Evolutionary conservation across 2,888 invertebrate species (phyloP).

Genomic region (Macaria notata): DNA sequence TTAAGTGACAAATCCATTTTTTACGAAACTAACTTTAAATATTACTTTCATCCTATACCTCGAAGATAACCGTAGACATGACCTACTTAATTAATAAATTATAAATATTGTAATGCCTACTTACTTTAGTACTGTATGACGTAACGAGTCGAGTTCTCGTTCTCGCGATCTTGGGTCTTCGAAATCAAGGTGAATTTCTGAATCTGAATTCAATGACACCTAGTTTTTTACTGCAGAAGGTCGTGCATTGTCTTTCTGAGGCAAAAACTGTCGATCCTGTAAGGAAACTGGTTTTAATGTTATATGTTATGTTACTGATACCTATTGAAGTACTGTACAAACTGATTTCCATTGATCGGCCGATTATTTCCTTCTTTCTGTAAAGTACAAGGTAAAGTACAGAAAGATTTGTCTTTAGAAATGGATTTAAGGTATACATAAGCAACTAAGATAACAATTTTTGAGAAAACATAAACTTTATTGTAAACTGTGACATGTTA

Average conservation of each 20-base stretch:
- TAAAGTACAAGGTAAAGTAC: slow-evolving; percentile 1
- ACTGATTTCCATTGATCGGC: slow-evolving; percentile 6
- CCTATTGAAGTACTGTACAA: slow-evolving; percentile 12
- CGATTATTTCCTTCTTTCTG: neutral
- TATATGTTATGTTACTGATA: no score
- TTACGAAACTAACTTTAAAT: no score
- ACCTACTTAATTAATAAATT: no score
- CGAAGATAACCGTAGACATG: no score
- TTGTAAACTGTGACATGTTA: no score
- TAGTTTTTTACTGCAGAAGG: slow-evolving; percentile 29
- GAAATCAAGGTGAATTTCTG: slow-evolving; percentile 29
- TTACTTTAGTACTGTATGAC: no score
- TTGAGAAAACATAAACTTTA: no score
- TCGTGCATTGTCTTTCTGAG: slow-evolving; percentile 24
- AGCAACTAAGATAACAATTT: no score
- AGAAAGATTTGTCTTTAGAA: neutral
- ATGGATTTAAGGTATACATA: no score
- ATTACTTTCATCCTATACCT: no score
- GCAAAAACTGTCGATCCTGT: slow-evolving; percentile 22
- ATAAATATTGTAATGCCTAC: no score
- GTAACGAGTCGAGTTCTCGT: neutral
- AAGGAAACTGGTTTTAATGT: slow-evolving; percentile 15
- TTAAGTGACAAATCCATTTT: no score
- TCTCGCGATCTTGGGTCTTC: slow-evolving; percentile 21
- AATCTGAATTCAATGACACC: slow-evolving; percentile 27